Conservation (phyloP, 1,140 invertebrate genomes). For the Plodia interpunctella region DNA sequence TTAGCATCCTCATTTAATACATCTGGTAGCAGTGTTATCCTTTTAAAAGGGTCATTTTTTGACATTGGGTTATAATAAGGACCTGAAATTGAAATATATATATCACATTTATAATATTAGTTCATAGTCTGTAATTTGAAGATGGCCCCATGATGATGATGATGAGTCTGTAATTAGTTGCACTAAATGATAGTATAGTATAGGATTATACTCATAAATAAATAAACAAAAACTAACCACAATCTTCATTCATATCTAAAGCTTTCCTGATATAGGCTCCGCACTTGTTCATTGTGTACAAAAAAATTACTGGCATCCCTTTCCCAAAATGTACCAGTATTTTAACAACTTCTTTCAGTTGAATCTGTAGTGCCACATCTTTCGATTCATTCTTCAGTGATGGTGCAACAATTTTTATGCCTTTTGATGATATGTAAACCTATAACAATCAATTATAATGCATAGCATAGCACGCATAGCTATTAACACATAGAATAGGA, state of each 20-base stretch:
- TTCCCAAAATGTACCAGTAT: constrained; percentile 86
- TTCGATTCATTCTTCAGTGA: constrained; percentile 78
- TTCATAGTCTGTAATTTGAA: too few species aligned
- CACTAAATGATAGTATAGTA: too few species aligned
- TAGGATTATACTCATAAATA: background rate
- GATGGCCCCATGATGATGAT: too few species aligned
- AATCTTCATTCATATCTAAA: constrained; percentile 83
- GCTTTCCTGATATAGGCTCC: constrained; percentile 82
- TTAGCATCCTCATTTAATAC: constrained; percentile 81
- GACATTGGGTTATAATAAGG: constrained; percentile 78
- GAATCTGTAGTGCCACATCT: constrained; percentile 80
- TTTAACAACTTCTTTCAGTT: constrained; percentile 82
- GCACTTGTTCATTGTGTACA: constrained; percentile 83
- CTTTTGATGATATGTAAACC: constrained; percentile 80
- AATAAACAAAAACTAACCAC: constrained; percentile 79
- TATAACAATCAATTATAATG: constrained; percentile 37
- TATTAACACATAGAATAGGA: constrained; percentile 1
- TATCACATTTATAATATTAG: too few species aligned
- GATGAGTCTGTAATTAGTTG: too few species aligned
- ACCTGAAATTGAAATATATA: constrained; percentile 34
- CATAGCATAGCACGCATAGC: constrained; percentile 9
- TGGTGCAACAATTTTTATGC: constrained; percentile 83
- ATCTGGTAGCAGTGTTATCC: constrained; percentile 88
- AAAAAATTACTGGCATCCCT: constrained; percentile 85
- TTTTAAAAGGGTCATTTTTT: constrained; percentile 81